Evolutionary conservation across 2,888 invertebrate genomes (phyloP), one percentile per base, ranked within the genome.

Genomic region (Epiperipatus broadwayi): DNA sequence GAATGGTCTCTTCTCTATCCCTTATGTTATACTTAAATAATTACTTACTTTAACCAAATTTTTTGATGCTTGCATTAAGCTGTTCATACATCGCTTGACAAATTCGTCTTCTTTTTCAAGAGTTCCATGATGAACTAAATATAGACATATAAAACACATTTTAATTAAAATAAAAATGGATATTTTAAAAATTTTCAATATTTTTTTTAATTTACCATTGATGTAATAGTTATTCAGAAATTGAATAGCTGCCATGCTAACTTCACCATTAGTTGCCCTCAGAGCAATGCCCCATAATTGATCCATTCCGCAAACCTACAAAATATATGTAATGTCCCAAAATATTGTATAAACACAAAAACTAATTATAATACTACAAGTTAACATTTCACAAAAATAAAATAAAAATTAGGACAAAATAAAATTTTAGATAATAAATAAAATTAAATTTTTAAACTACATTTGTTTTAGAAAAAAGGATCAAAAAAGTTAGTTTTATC

Each of bases 201-300:
- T n/a, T n/a, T n/a, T n/a, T 41, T 7, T 14, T 5, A 10, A 47
- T 48, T 48, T 45, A 52, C 53, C 57, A 47, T 83, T 80, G 72
- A 89, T 84, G 60, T 89, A 91, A 59, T 84, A 87, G 53, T 78
- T 77, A 58, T 89, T 91, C 40, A 91, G 68, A 56, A 85, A 85
- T 55, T 87, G 84, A 49, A 89, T 89, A 1, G 89, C 87, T 3
- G 85, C 79, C 73, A 87, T 75, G 46, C 85, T 85, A 2, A 91
- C 89, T 54, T 89, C 87, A 39, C 85, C 85, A 55, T 79, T 85
- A 47, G 76, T 76, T 2, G 89, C 87, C 47, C 79, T 67, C 3
- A 91, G 64, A 0, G 89, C 89, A 43, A 91, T 85, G 58, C 80
- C 80, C 87, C 89, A 91, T 48, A 89, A 64, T 50, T 87, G 84